Evolutionary conservation across 2,113 vertebrate species (phyloP).

Genomic region (Bufo bufo): DNA sequence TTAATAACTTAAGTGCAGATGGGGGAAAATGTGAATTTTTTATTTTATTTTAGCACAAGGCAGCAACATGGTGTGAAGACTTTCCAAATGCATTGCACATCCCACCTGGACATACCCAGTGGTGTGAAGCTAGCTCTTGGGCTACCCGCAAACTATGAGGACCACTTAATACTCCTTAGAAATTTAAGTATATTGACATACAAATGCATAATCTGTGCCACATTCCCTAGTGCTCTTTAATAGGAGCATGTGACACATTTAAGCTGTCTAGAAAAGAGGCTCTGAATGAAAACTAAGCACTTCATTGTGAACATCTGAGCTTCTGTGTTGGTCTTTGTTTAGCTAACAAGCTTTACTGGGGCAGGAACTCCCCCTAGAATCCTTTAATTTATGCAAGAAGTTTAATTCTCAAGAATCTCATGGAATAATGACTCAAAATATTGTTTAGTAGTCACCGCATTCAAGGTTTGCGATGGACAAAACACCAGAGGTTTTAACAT

Average conservation of each 20-base stretch:
- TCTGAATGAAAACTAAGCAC: slow-evolving; percentile 63
- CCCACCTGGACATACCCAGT: too few relatives aligned
- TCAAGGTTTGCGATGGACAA: slow-evolving; percentile 59
- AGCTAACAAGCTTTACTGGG: slow-evolving; percentile 67
- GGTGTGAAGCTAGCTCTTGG: too few relatives aligned
- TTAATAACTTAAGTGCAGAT: too few relatives aligned
- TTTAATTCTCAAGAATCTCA: slow-evolving; percentile 64
- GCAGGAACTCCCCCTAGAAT: slow-evolving; percentile 66
- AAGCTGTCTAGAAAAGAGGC: slow-evolving; percentile 68
- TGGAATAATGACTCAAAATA: slow-evolving; percentile 33
- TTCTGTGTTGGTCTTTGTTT: slow-evolving; percentile 73
- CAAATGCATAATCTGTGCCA: not conserved
- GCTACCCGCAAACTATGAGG: not conserved
- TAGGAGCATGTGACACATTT: slow-evolving; percentile 66
- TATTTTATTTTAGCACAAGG: too few relatives aligned
- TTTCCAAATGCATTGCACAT: too few relatives aligned
- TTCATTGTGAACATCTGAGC: slow-evolving; percentile 60
- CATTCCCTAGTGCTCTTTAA: slow-evolving; percentile 2
- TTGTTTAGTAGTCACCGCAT: slow-evolving; percentile 15
- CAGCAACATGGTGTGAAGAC: too few relatives aligned
- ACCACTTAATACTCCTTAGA: not conserved
- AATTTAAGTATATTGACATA: not conserved
- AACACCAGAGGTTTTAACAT: slow-evolving; percentile 48
- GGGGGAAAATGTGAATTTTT: too few relatives aligned
- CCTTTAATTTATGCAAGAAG: slow-evolving; percentile 65